Conservation (phyloP, 2,797 vertebrate species). For the Lutjanus argentimaculatus region DNA sequence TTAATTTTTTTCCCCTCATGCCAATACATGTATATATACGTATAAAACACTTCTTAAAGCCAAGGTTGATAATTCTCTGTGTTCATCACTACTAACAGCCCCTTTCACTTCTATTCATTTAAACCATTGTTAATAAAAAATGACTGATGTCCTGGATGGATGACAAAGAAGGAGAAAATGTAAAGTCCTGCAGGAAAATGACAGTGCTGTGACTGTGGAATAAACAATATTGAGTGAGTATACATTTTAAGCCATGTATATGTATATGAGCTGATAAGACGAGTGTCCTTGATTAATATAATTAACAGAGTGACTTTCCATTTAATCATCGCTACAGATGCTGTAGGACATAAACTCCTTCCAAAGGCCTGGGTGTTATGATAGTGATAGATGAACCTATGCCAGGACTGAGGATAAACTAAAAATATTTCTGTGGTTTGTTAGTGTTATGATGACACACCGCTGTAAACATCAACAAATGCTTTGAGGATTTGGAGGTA, state of each 20-base stretch:
- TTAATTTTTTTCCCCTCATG: too few species aligned
- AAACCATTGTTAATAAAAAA: background rate
- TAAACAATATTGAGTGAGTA: constrained; percentile 4
- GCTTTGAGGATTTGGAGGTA: constrained; percentile 73
- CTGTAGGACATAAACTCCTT: constrained; percentile 61
- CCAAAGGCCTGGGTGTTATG: constrained; percentile 46
- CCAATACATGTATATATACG: too few species aligned
- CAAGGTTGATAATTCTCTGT: too few species aligned
- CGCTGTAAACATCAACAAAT: constrained; percentile 73
- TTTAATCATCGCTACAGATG: constrained; percentile 53
- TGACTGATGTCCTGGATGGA: background rate
- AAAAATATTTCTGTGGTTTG: constrained; percentile 65
- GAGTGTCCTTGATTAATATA: constrained; percentile 46
- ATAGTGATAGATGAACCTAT: constrained; percentile 46
- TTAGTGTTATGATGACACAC: constrained; percentile 71
- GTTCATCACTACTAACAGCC: background rate
- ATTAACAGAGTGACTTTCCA: constrained; percentile 42
- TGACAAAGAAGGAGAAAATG: background rate
- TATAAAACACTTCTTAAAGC: too few species aligned
- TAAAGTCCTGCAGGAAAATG: background rate
- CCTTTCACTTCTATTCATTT: background rate
- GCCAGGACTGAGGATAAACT: constrained; percentile 71
- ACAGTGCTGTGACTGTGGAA: background rate
- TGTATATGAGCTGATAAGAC: constrained; percentile 24
- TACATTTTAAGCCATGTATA: constrained; percentile 23